Evolutionary conservation across 1,140 invertebrate genomes (phyloP).

Genomic region (Dreissena rostriformis): DNA sequence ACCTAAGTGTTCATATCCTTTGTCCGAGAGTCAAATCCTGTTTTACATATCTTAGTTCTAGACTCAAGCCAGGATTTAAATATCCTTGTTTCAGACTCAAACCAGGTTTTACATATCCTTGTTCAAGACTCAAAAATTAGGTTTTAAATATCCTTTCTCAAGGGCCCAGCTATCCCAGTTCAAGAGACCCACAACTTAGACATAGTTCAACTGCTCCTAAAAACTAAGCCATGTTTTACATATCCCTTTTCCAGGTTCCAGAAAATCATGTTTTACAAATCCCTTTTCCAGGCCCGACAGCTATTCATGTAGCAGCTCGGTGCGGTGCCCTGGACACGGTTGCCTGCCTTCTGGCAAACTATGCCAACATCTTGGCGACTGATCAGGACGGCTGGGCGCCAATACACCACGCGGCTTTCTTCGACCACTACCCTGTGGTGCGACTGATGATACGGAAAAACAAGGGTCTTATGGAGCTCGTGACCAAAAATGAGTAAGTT

Average conservation of each 20-base stretch:
- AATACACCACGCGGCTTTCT: constrained; percentile 80
- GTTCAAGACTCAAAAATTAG: too few species aligned
- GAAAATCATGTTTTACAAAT: neutral
- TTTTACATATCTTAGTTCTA: too few species aligned
- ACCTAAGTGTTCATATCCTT: too few species aligned
- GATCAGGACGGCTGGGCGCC: constrained; percentile 81
- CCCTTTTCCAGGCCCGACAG: constrained; percentile 76
- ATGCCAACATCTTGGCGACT: constrained; percentile 75
- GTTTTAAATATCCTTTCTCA: too few species aligned
- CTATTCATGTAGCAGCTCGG: constrained; percentile 78
- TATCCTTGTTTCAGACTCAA: too few species aligned
- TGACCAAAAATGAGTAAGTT: constrained; percentile 78
- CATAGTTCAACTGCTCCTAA: too few species aligned
- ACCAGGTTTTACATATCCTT: too few species aligned
- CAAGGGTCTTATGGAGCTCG: constrained; percentile 75
- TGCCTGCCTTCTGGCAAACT: constrained; percentile 77
- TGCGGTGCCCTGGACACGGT: constrained; percentile 79
- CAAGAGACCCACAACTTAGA: too few species aligned
- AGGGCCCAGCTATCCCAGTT: too few species aligned
- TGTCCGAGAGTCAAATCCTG: too few species aligned
- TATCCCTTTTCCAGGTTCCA: neutral
- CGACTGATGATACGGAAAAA: constrained; percentile 77
- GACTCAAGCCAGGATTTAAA: too few species aligned
- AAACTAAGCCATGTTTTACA: neutral
- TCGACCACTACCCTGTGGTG: constrained; percentile 77